Evolutionary conservation across 2,888 invertebrate species (phyloP), one percentile per base, ranked within the genome.

Genomic region (Pycnomerus fuliginosus): DNA sequence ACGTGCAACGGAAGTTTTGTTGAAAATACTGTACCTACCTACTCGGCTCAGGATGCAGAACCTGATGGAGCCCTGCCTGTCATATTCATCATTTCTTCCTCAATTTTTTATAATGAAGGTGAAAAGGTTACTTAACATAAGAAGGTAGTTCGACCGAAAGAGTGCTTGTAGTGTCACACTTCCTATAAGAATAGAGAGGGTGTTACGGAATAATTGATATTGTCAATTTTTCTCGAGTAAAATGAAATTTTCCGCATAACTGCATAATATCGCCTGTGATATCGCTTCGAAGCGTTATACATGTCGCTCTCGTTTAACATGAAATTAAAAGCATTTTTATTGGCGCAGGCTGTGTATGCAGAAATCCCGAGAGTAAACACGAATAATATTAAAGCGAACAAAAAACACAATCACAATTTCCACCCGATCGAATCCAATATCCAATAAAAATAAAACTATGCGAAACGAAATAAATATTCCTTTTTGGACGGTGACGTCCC

Each of bases 401-500:
- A 56, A 56, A 60, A 58, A 51, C 46, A 56, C 61, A 59, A 62
- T 63, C 60, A 55, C 63, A 62, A 60, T 62, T 61, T 60, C 63
- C 59, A 56, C 50, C 56, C 55, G 61, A 61, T 58, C 64, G 62
- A 59, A 66, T 64, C 66, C 66, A 67, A 67, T 67, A 67, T 65
- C 64, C 65, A 62, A 64, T 65, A 64, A 64, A 67, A 66, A 67
- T 66, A 65, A 67, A 67, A 67, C 65, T 67, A 67, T 67, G 66
- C 64, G 61, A 62, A 59, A 56, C 64, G 64, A 63, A 66, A 68
- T 68, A 68, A 67, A 67, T 68, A 68, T 68, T 62, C 63, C 61
- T 62, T 12, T 60, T 63, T 60, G 45, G 44, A 37, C 57, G 60
- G 60, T 58, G 64, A 61, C 59, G 59, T 60, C 62, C 61, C 61